Conservation (phyloP, 2,888 invertebrate species). For the Protophormia terraenovae region DNA sequence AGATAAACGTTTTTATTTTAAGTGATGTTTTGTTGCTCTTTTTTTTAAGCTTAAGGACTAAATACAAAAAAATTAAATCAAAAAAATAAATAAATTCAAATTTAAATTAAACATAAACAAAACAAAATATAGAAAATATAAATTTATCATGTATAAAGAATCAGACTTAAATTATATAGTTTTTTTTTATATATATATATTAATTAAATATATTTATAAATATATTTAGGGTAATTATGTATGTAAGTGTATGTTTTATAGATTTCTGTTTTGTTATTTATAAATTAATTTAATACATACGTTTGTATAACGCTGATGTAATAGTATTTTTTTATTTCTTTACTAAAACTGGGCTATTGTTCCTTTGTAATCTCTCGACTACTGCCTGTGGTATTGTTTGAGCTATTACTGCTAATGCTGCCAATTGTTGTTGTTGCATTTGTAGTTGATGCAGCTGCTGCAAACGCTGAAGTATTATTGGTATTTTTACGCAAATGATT, state of each 20-base stretch:
- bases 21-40: neutral
- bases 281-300: slow-evolving; percentile 62
- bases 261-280: slow-evolving; percentile 1
- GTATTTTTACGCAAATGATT: slow-evolving; percentile 80
- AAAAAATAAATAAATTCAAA: neutral
- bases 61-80: neutral
- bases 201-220: neutral
- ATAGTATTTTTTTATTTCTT: neutral
- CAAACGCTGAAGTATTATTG: slow-evolving; percentile 62
- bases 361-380: slow-evolving; percentile 70
- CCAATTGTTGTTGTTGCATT: neutral
- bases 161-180: slow-evolving; percentile 56
- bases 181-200: neutral
- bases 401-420: slow-evolving; percentile 9
- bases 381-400: slow-evolving; percentile 69
- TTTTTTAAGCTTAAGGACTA: slow-evolving; percentile 26
- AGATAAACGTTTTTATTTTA: neutral
- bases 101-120: slow-evolving; percentile 10
- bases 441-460: neutral
- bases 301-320: slow-evolving; percentile 36
- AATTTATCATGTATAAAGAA: slow-evolving; percentile 68
- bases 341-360: slow-evolving; percentile 78
- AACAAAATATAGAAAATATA: neutral
- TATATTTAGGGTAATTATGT: neutral
- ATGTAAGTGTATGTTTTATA: no score